Base-by-base conservation (phyloP, 1,140 invertebrate species). In the Anastrepha ludens region DNA sequence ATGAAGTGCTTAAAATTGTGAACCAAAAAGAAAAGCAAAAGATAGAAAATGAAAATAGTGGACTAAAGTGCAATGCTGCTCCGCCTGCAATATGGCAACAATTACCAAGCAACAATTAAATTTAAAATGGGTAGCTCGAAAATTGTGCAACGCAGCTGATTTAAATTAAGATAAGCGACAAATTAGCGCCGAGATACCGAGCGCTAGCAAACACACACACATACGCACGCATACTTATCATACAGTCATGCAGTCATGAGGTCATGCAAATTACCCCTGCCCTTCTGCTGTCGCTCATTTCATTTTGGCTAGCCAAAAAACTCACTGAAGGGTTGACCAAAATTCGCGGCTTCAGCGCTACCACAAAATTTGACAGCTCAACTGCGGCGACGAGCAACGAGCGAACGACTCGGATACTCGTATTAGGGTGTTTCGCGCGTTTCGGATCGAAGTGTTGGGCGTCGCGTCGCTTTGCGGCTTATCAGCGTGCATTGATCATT, bases 401-500 rank as follows among this genome's bases (percentile, higher is more conserved):
- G 9, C 67, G 20, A 7, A 47, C 50, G 13, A 62, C 74, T 55
- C n/a, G 74, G 20, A 58, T 81, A 55, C 55, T 81, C 20, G 74
- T 81, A 55, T 81, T 81, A 58, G 74, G 74, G 74, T 81, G 58
- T 47, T 47, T 44, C 50, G 20, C 15, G n/a, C 39, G 50, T 58
- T 41, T 47, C 44, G 47, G 8, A 44, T 44, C 67, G 29, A 11
- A 41, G 58, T 44, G 20, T 47, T 87, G 20, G 15, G 58, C 5
- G 39, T 65, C 20, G 58, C n/a, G 13, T 87, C 13, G 41, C n/a
- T 62, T 85, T 85, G 65, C 9, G 62, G 85, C 65, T 88, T 88
- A 88, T 88, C 88, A 86, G 81, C 65, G 64, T 74, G 86, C 86
- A 88, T 86, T 62, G 87, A 88, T 88, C 87, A 88, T 88, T 87